These are phyloP conservation scores for Drosophila funebris DNA, from an alignment of 1,140 invertebrate species.

Conservation along the genomic window DNA sequence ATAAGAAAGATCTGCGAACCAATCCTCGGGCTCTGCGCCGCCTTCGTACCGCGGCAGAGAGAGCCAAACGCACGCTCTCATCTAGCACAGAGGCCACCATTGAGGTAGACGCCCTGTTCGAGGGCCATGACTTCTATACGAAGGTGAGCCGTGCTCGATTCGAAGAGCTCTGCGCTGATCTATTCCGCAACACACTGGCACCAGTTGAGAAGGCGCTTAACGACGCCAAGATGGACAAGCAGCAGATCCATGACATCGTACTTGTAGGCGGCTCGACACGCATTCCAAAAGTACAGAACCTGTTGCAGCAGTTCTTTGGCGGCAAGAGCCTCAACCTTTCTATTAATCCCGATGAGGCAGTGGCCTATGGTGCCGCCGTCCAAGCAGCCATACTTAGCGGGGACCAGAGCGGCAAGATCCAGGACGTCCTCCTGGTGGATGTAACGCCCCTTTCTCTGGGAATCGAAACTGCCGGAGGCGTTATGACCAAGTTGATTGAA, in stretches of 20 bases:
- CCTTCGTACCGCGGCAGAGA: constrained; percentile 90
- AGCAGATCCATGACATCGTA: constrained; percentile 87
- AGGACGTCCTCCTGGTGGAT: constrained; percentile 86
- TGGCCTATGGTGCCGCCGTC: constrained; percentile 89
- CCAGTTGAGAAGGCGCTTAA: constrained; percentile 90
- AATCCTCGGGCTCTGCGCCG: constrained; percentile 91
- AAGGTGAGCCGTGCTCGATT: constrained; percentile 92
- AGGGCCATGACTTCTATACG: constrained; percentile 93
- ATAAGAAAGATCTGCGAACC: constrained; percentile 90
- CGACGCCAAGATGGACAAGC: constrained; percentile 91
- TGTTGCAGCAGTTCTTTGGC: constrained; percentile 87
- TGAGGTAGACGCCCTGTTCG: constrained; percentile 90
- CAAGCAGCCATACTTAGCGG: constrained; percentile 91
- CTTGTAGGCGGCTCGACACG: constrained; percentile 87
- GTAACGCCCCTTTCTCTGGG: constrained; percentile 86
- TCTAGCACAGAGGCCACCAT: constrained; percentile 89
- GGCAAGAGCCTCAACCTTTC: constrained; percentile 88
- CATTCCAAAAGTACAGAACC: constrained; percentile 88
- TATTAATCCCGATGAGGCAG: constrained; percentile 92
- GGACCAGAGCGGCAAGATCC: constrained; percentile 89
- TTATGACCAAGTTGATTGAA: constrained; percentile 88
- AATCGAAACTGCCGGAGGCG: constrained; percentile 86
- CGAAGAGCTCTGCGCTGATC: constrained; percentile 94
- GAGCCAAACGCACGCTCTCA: constrained; percentile 88
- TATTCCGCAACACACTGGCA: constrained; percentile 88